phyloP scores from a whole-genome alignment of 2,113 vertebrate genomes.

The Dromiciops gliroides region DNA sequence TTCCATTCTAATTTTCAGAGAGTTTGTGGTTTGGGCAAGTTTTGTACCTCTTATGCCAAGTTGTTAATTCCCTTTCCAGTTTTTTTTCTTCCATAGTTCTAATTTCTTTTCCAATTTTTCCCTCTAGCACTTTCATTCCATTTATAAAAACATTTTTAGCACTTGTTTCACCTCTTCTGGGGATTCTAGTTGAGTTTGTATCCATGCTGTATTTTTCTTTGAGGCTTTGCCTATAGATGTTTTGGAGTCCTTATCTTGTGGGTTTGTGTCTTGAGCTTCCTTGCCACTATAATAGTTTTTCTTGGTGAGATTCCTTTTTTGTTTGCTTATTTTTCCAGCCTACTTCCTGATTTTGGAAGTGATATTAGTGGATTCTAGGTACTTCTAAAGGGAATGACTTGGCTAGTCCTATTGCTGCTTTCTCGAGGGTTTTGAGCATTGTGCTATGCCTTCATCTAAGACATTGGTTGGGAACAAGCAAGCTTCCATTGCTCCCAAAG shows the following conservation, averaged over 20 bases:
- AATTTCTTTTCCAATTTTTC: no score
- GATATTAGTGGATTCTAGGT: neutral
- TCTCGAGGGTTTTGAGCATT: neutral
- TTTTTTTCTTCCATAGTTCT: no score
- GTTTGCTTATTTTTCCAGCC: neutral
- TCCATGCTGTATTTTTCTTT: neutral
- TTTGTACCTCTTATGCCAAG: no score
- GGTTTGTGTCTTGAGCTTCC: neutral
- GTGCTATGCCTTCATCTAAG: neutral
- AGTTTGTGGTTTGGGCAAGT: no score
- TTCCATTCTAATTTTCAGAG: no score
- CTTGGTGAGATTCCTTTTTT: neutral
- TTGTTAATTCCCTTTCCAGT: no score
- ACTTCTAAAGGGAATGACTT: neutral
- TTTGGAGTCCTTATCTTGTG: neutral
- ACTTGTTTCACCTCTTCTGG: neutral
- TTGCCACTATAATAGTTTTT: neutral
- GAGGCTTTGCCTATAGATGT: neutral
- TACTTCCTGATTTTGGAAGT: neutral
- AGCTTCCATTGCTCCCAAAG: neutral
- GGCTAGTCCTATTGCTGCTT: neutral
- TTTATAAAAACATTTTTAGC: no score
- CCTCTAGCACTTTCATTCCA: no score
- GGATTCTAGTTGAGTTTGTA: neutral
- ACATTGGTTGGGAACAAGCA: neutral